Evolutionary conservation across 2,113 vertebrate genomes (phyloP).

Genomic region (Notothenia rossii): DNA sequence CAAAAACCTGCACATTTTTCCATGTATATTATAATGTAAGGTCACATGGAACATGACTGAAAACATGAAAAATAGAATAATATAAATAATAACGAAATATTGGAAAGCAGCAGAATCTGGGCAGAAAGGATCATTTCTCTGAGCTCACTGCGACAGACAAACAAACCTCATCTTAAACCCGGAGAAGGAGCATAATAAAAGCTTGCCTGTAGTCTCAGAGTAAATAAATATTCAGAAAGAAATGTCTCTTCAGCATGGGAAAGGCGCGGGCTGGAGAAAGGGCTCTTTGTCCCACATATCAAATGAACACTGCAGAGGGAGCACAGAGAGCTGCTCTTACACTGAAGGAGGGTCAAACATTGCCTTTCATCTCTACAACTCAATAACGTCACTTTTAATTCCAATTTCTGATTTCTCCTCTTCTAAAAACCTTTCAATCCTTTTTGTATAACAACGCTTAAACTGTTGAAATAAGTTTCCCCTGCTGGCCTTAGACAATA

Average conservation of each 20-base stretch:
- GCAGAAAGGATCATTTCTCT: constrained; percentile 14
- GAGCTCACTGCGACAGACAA: constrained; percentile 23
- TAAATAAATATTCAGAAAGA: constrained; percentile 78
- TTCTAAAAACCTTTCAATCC: neutral
- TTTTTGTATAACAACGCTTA: neutral
- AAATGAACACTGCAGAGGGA: constrained; percentile 65
- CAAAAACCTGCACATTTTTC: neutral
- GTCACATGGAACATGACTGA: no score
- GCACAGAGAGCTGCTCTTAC: constrained; percentile 54
- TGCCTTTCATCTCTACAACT: constrained; percentile 20
- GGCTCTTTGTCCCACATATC: constrained; percentile 70
- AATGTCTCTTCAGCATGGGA: constrained; percentile 79
- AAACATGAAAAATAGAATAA: neutral
- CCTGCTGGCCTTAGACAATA: neutral
- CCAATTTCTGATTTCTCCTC: neutral
- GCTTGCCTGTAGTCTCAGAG: constrained; percentile 59
- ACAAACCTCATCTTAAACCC: constrained; percentile 40
- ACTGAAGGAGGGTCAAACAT: constrained; percentile 26
- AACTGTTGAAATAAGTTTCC: neutral
- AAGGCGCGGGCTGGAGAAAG: constrained; percentile 80
- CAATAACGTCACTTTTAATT: neutral
- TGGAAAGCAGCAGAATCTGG: neutral
- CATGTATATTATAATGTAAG: neutral
- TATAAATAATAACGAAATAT: no score
- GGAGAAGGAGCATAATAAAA: constrained; percentile 56